These are phyloP conservation scores for Centropus bengalensis DNA, from an alignment of 2,113 vertebrate species.

Conservation along the genomic window DNA sequence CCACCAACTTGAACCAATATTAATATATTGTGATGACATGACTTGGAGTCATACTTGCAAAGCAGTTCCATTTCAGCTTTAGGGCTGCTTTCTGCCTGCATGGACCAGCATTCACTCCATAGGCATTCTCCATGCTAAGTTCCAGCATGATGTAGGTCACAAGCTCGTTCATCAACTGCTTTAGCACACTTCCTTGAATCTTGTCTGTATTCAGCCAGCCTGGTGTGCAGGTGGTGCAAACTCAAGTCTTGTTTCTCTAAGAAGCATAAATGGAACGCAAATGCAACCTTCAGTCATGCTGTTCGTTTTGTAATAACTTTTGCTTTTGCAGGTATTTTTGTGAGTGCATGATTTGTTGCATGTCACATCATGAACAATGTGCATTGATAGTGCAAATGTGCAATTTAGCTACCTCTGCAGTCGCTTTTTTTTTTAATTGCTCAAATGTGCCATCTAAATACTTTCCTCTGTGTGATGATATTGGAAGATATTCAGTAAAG, in stretches of 20 bases:
- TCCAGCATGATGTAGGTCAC: neutral
- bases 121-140: neutral
- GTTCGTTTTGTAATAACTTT: neutral
- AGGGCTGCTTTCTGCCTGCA: neutral
- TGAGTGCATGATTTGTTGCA: fast-evolving
- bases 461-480: no score
- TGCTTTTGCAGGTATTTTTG: neutral
- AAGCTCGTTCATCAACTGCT: neutral
- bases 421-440: no score
- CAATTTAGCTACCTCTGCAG: no score
- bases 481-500: no score
- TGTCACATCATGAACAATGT: fast-evolving
- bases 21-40: neutral
- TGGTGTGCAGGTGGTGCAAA: neutral
- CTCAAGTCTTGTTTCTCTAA: neutral
- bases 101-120: neutral
- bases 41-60: neutral
- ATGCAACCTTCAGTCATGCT: neutral
- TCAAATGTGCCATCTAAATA: no score
- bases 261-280: fast-evolving
- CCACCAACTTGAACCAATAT: neutral
- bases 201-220: neutral
- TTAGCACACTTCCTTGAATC: neutral
- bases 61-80: neutral
- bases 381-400: neutral